Conservation (phyloP, 2,113 vertebrate genomes). For the Chlorodrepanis virens region DNA sequence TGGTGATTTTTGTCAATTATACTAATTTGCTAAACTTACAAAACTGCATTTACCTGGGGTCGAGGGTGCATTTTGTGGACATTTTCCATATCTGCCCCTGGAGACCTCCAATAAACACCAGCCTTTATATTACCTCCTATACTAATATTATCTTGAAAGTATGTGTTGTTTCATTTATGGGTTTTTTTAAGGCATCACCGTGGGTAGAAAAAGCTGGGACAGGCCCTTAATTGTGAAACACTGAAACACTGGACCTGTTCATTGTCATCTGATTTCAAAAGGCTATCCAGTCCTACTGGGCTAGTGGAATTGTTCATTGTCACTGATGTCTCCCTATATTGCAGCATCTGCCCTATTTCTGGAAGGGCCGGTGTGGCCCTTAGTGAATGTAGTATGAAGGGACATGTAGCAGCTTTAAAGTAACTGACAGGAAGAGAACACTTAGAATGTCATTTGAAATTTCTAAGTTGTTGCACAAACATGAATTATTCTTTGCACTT, state of each 20-base stretch:
- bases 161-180: not conserved
- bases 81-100: not conserved
- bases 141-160: not conserved
- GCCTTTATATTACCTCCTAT: not conserved
- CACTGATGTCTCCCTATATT: rapidly evolving
- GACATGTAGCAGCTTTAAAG: not conserved
- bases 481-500: not conserved
- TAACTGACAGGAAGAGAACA: not conserved
- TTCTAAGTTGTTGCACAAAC: not conserved
- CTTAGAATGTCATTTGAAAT: not conserved
- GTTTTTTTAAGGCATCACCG: not conserved
- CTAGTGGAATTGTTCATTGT: not conserved
- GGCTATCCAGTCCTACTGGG: not conserved
- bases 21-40: not conserved
- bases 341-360: not conserved
- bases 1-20: not conserved
- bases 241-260: not conserved
- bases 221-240: not conserved
- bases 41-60: not conserved
- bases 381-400: not conserved
- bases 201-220: not conserved
- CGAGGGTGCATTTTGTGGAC: not conserved
- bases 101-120: not conserved
- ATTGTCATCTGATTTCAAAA: not conserved
- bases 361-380: not conserved